Base-by-base conservation (phyloP, 2,113 vertebrate species). In the Corythaeola cristata region DNA sequence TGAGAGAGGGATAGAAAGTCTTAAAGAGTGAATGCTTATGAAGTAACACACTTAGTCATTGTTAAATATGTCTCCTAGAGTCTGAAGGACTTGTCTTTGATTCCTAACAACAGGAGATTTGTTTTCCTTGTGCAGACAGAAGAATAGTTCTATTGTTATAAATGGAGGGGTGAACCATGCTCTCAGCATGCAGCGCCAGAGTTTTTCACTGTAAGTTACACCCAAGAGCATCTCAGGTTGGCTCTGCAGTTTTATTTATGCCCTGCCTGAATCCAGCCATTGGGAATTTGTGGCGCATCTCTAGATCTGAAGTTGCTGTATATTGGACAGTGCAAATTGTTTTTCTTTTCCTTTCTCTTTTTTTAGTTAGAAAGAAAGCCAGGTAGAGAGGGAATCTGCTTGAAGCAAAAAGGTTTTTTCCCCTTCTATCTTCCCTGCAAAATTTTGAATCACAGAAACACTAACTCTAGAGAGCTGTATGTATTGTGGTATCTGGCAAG, bases 81-180 rank as follows among this genome's bases (percentile, higher is more conserved):
- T 91, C 91, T 95, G 93, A 93, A 96, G 93, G 67, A 87, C 77
- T 96, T 80, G 88, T 74, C 91, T 96, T 95, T 94, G 85, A 89
- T 87, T 88, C 84, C 71, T 92, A 80, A 88, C 92, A 82, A 72
- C 63, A 23, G 77, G 89, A 92, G 89, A 95, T 93, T 93, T 96
- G 76, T 97, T 97, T 96, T 95, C 69, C 90, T 87, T 59, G 58
- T 88, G 80, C 89, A 90, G 89, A 90, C 78, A 87, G 82, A 68
- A 89, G 60, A 91, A 53, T 35, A 50, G 44, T 71, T 77, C 77
- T 82, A 13, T 77, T 90, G 88, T 95, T 79, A 85, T 28, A 93
- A 94, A 96, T 92, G 90, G 88, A 72, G 26, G 87, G 63, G 90
- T 85, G 85, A 83, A 72, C 90, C 82, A 12, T 8, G 69, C 89